A percentile compares a stretch with the other conserved stretches of the same genome.
phyloP scores from a whole-genome alignment of 1,140 invertebrate genomes.

The Cydia splendana region DNA sequence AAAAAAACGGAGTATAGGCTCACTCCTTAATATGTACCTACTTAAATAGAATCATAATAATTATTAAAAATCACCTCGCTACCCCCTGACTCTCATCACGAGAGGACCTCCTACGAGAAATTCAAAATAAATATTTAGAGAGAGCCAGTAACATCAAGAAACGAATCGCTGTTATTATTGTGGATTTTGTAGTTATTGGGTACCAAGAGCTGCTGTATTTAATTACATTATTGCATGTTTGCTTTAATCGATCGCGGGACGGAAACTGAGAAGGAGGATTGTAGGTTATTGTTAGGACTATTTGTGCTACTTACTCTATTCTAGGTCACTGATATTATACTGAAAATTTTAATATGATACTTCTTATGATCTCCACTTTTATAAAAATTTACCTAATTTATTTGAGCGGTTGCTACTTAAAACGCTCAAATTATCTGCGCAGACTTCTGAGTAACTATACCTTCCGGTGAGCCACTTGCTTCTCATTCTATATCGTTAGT shows the following conservation, averaged over 20 bases:
- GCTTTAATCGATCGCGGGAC: constrained; percentile 2
- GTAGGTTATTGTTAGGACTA: background rate
- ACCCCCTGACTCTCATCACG: too few relatives aligned
- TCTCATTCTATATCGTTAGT: background rate
- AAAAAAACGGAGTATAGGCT: too few relatives aligned
- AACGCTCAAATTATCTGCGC: too few relatives aligned
- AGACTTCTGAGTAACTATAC: too few relatives aligned
- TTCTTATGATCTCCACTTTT: too few relatives aligned
- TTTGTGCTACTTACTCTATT: background rate
- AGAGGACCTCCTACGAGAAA: too few relatives aligned
- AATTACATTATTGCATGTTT: constrained; percentile 31
- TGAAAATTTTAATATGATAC: too few relatives aligned
- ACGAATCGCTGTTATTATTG: background rate
- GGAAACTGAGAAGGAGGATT: constrained; percentile 15
- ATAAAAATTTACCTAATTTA: background rate
- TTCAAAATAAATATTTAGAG: too few relatives aligned
- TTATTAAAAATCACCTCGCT: too few relatives aligned
- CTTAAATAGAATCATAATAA: too few relatives aligned
- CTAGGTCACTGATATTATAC: background rate
- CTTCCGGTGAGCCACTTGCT: background rate
- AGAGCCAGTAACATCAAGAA: background rate
- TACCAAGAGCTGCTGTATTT: constrained; percentile 21
- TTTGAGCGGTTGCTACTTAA: background rate
- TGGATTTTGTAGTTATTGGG: background rate
- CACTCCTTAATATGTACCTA: too few relatives aligned